phyloP scores from a whole-genome alignment of 2,888 invertebrate species.

The Cloeon dipterum region DNA sequence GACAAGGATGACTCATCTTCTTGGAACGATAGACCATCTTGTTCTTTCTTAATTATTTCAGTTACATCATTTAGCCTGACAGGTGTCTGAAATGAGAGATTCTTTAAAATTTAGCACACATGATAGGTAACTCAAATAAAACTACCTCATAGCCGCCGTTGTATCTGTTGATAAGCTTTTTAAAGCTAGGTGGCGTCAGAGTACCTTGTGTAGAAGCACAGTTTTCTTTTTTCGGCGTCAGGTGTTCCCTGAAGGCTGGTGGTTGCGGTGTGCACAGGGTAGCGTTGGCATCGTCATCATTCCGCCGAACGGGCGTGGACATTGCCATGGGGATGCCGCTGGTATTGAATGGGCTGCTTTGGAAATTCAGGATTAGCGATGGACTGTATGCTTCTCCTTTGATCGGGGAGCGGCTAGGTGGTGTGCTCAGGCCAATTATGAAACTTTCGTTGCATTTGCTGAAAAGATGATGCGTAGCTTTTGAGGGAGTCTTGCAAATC shows the following conservation, averaged over 20 bases:
- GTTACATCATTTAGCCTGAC: conserved; percentile 63
- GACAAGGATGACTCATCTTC: conserved; percentile 21
- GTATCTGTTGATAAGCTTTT: too few species aligned
- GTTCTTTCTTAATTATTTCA: conserved; percentile 69
- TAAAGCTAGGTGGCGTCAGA: conserved; percentile 85
- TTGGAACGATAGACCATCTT: conserved; percentile 24
- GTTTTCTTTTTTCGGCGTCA: conserved; percentile 9
- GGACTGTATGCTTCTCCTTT: neutral
- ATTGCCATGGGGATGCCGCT: neutral
- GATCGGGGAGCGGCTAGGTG: neutral
- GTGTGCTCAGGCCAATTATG: too few species aligned
- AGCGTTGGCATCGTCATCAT: conserved; percentile 8
- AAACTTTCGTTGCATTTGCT: too few species aligned
- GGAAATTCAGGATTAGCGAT: conserved; percentile 49
- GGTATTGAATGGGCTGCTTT: conserved; percentile 24
- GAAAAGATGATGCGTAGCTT: too few species aligned
- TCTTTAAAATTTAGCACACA: too few species aligned
- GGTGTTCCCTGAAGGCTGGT: conserved; percentile 4
- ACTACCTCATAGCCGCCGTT: too few species aligned
- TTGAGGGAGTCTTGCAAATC: too few species aligned
- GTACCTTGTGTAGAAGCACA: conserved; percentile 15
- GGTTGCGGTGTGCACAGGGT: neutral
- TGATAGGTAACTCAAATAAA: too few species aligned
- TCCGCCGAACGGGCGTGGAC: conserved; percentile 26
- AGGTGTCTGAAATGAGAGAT: conserved; percentile 31